Conservation (phyloP, 2,113 vertebrate species). For the Corydoras maculifer region DNA sequence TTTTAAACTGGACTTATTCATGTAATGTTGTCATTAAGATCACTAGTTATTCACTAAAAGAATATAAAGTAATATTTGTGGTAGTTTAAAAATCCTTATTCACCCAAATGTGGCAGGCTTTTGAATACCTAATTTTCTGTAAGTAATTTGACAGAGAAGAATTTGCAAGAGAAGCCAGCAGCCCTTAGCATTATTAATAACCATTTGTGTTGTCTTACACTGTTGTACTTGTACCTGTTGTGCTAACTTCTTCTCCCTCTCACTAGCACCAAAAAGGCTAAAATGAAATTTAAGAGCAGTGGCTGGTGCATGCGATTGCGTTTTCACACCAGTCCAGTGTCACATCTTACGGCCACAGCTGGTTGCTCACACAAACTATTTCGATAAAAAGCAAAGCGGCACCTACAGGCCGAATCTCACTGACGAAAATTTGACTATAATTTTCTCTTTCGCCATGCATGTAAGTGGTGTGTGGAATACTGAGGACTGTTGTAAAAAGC, state of each 20-base stretch:
- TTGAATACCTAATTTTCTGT: not conserved
- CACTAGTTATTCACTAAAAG: no score
- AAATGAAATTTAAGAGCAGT: conserved; percentile 52
- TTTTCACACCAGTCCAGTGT: conserved; percentile 49
- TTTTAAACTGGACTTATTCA: no score
- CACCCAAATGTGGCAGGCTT: not conserved
- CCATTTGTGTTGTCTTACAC: conserved; percentile 7
- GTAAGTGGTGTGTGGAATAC: conserved; percentile 65
- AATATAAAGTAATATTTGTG: no score
- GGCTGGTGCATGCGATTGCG: conserved; percentile 51
- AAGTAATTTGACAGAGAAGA: conserved; percentile 2
- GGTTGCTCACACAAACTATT: conserved; percentile 52
- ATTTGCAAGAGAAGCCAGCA: conserved; percentile 5
- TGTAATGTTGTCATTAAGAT: no score
- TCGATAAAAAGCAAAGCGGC: conserved; percentile 62
- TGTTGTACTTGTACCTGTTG: not conserved
- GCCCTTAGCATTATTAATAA: conserved; percentile 1
- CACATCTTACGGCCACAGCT: conserved; percentile 13
- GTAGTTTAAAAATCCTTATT: not conserved
- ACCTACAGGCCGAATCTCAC: conserved; percentile 56
- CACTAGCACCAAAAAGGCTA: conserved; percentile 48
- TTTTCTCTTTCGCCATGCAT: conserved; percentile 69
- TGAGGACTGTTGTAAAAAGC: conserved; percentile 80
- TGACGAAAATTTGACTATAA: conserved; percentile 74
- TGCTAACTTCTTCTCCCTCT: conserved; percentile 44